A percentile compares a stretch with the other conserved stretches of the same genome.
These are phyloP conservation scores for Anser brachyrhynchus DNA, from an alignment of 2,113 vertebrate species.

Conservation along the genomic window DNA sequence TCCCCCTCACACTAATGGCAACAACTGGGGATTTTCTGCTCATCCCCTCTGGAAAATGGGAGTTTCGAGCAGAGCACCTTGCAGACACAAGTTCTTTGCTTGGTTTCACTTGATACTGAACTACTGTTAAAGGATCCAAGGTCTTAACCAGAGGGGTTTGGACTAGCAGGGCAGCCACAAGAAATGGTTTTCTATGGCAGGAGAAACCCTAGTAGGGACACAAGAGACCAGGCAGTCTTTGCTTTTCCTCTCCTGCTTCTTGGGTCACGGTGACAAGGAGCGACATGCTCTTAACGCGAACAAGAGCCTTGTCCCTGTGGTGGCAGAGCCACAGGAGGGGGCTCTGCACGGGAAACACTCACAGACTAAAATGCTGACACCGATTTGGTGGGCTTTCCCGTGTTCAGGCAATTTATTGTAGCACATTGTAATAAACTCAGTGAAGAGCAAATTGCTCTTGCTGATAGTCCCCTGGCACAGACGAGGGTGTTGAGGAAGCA, in stretches of 20 bases:
- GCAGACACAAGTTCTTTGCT: background rate
- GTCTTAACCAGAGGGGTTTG: background rate
- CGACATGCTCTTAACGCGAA: fast-evolving
- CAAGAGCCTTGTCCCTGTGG: fast-evolving
- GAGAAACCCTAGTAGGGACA: background rate
- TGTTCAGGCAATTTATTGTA: background rate
- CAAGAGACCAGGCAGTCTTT: background rate
- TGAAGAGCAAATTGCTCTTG: background rate
- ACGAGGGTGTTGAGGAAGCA: background rate
- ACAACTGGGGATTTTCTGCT: background rate
- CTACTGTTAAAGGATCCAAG: background rate
- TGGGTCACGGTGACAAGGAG: background rate
- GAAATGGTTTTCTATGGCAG: background rate
- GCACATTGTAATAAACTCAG: background rate
- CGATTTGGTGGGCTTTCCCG: background rate
- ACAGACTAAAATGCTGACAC: background rate
- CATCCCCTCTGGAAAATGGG: background rate
- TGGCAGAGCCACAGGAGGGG: background rate
- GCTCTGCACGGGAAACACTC: background rate
- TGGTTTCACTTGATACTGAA: fast-evolving
- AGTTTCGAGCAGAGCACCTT: background rate
- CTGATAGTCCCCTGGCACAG: background rate
- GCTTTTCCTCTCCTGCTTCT: background rate
- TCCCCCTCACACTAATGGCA: background rate
- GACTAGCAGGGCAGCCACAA: background rate